Conservation (phyloP, 1,140 invertebrate genomes). For the Ephestia elutella region DNA sequence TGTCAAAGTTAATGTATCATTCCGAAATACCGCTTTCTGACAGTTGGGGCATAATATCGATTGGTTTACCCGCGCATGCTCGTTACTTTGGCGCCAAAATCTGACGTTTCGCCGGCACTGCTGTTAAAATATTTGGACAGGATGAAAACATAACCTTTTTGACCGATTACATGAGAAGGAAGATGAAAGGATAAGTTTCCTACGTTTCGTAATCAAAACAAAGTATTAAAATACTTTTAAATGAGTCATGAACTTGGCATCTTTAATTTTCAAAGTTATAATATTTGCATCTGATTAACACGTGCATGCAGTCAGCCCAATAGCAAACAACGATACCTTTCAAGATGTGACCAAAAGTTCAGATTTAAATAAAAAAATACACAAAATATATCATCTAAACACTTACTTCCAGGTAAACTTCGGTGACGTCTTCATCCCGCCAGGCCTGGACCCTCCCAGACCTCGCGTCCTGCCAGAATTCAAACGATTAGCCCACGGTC, state of each 20-base stretch:
- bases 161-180: too few relatives aligned
- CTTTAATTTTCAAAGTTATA: too few relatives aligned
- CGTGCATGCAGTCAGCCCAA: too few relatives aligned
- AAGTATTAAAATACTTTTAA: too few relatives aligned
- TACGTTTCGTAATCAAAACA: too few relatives aligned
- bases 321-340: too few relatives aligned
- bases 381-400: too few relatives aligned
- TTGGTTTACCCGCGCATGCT: conserved; percentile 37
- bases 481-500: conserved; percentile 87
- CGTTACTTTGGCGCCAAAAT: conserved; percentile 46
- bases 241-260: too few relatives aligned
- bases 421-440: conserved; percentile 86
- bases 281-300: too few relatives aligned
- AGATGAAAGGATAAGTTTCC: too few relatives aligned
- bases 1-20: conserved; percentile 12
- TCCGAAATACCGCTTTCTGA: conserved; percentile 13
- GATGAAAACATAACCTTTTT: neutral
- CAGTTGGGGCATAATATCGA: conserved; percentile 39
- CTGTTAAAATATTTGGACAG: neutral
- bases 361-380: too few relatives aligned
- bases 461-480: conserved; percentile 88
- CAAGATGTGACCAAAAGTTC: too few relatives aligned
- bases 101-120: conserved; percentile 19
- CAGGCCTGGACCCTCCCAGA: conserved; percentile 82
- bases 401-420: conserved; percentile 93